Conservation (phyloP, 1,140 invertebrate species). For the Lethocerus indicus region DNA sequence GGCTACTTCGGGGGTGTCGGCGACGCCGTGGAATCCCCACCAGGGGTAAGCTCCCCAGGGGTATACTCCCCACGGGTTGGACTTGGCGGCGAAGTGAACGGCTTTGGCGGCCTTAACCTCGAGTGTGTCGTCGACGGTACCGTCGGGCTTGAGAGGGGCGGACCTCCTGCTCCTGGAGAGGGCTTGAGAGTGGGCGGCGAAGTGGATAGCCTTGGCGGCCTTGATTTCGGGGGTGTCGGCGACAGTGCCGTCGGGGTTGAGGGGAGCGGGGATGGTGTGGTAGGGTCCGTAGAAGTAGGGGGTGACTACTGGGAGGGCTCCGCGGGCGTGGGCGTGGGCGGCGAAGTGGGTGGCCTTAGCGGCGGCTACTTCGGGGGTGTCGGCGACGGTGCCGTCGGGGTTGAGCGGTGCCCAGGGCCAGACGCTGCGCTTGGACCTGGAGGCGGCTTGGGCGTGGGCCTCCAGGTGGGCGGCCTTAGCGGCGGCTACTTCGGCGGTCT, state of each 20-base stretch:
- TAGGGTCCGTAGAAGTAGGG: too few species aligned
- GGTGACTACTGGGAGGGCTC: too few species aligned
- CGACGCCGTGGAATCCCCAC: constrained; percentile 22
- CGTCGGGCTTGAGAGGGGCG: constrained; percentile 23
- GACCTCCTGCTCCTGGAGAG: constrained; percentile 4
- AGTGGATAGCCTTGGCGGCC: constrained; percentile 33
- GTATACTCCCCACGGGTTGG: too few species aligned
- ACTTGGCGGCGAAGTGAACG: constrained; percentile 18
- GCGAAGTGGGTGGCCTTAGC: constrained; percentile 37
- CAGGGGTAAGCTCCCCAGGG: too few species aligned
- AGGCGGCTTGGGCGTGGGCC: constrained; percentile 19
- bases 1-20: constrained; percentile 29
- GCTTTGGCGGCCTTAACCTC: constrained; percentile 21
- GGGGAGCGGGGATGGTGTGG: constrained; percentile 2
- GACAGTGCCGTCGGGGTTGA: constrained; percentile 34
- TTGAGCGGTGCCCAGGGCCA: constrained; percentile 22
- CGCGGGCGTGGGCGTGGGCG: constrained; percentile 21
- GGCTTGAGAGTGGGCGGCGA: constrained; percentile 19
- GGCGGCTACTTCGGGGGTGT: constrained; percentile 30
- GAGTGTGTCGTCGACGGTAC: constrained; percentile 30
- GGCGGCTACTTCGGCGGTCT: constrained; percentile 30
- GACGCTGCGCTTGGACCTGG: constrained; percentile 5
- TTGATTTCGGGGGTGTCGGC: constrained; percentile 37
- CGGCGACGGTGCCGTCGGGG: constrained; percentile 26
- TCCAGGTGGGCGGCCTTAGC: constrained; percentile 37